Evolutionary conservation across 2,797 vertebrate species (phyloP).

Genomic region (Harpagifer antarcticus): DNA sequence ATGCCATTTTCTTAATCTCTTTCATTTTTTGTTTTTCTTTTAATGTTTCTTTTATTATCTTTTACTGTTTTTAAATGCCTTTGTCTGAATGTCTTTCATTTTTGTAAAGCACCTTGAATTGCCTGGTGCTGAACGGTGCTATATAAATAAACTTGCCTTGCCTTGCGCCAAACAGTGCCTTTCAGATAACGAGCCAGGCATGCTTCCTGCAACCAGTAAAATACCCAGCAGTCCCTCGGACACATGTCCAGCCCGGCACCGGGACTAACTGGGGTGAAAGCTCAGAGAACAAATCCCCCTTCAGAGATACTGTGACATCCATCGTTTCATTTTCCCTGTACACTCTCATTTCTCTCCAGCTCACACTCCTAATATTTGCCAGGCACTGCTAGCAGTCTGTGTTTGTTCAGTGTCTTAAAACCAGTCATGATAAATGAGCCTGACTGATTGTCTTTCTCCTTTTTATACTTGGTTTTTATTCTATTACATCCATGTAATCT

Average conservation of each 20-base stretch:
- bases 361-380: conserved; percentile 61
- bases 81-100: no score
- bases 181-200: conserved; percentile 23
- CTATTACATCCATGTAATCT: conserved; percentile 11
- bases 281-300: conserved; percentile 50
- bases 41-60: no score
- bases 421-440: conserved; percentile 33
- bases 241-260: conserved; percentile 25
- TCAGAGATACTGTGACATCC: conserved; percentile 46
- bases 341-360: conserved; percentile 18
- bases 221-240: conserved; percentile 38
- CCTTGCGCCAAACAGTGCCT: conserved; percentile 44
- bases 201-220: conserved; percentile 16
- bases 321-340: conserved; percentile 36
- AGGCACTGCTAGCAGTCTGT: conserved; percentile 14
- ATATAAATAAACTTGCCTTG: no score
- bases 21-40: no score
- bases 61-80: no score
- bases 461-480: conserved; percentile 1
- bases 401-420: conserved; percentile 48
- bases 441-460: neutral
- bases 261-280: conserved; percentile 31
- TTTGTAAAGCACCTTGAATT: no score
- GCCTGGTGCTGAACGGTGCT: no score
- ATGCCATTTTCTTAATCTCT: no score